Evolutionary conservation across 2,113 vertebrate genomes (phyloP), one percentile per base, ranked within the genome.

Genomic region (Cariama cristata): DNA sequence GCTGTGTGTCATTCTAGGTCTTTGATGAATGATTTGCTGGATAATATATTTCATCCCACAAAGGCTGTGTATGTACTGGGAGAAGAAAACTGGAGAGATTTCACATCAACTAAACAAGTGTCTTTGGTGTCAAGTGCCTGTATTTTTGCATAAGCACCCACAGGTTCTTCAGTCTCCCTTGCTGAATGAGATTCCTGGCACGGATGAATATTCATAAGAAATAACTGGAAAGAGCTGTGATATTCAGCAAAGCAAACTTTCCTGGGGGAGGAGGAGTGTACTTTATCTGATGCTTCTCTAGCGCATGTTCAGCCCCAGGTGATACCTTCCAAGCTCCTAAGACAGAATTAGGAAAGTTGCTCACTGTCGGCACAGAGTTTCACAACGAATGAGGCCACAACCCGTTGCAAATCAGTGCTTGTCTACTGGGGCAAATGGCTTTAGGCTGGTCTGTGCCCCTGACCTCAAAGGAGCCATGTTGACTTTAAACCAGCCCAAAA

Each of bases 91-190:
- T 42, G 52, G 84, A 91, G 89, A 88, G 83, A 81, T 93, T 81
- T 91, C 83, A 33, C 83, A 84, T 91, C 69, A 83, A 17, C 91
- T 86, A 77, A 93, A 88, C 72, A 74, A 90, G 75, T 38, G 23
- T 72, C 77, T 81, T 38, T 72, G 86, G 83, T 94, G 86, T 91
- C 94, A 91, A 79, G 86, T 50, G 91, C 83, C 74, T 77, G 60
- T 44, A 9, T 67, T 86, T 92, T 90, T 93, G 90, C 90, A 92
- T 56, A 93, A 95, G 91, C 94, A 89, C 88, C 88, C 96, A 91
- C 91, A 64, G 66, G 80, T 71, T 93, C 95, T 82, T 40, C 79
- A 22, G 56, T 40, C 68, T 93, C 79, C 80, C 56, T 59, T 44
- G 50, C 76, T 77, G 83, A 95, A 95, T 44, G 94, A 86, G 79